Base-by-base conservation (phyloP, 2,113 vertebrate genomes). In the Dasyprocta punctata region DNA sequence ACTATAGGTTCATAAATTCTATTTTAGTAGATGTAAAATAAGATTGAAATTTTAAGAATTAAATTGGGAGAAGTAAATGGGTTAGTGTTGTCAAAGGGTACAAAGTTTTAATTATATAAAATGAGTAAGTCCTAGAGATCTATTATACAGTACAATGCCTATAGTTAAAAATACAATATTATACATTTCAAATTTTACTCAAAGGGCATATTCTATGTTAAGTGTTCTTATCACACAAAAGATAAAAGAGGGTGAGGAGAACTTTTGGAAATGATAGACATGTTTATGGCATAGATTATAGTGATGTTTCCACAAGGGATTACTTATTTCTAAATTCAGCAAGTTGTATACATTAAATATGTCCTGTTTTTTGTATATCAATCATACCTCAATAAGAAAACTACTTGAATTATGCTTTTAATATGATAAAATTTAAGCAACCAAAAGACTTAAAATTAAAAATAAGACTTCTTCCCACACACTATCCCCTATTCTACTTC, bases 321-420 rank as follows among this genome's bases (percentile, higher is more conserved):
- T 86, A 33, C 52, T 63, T 90, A 44, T 52, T 36, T 86, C 44
- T 41, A 90, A 69, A 90, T 47, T 41, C 11, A 38, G 12, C 63
- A 96, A 73, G 26, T 44, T 81, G 11, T 56, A 56, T 90, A 71
- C 52, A 81, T 86, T 63, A 86, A 73, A 73, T 63, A 56, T 38
- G 19, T 73, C 63, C 3, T 11, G 17, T 16, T n/a, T 63, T 89
- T 71, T 71, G 7, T 93, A 24, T 90, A 17, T 47, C 82, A 63
- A 26, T 63, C 54, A 90, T 28, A 90, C 69, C 38, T 67, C 44
- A 81, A 38, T 71, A 89, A 44, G 84, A 67, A 33, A 60, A 9
- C 10, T 84, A 92, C 22, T 97, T 96, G 22, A 94, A 89, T 92
- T 91, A 19, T 14, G 24, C 47, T 88, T 86, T 90, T 92, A 89